Evolutionary conservation across 2,797 vertebrate species (phyloP).

Genomic region (Ceryle rudis): DNA sequence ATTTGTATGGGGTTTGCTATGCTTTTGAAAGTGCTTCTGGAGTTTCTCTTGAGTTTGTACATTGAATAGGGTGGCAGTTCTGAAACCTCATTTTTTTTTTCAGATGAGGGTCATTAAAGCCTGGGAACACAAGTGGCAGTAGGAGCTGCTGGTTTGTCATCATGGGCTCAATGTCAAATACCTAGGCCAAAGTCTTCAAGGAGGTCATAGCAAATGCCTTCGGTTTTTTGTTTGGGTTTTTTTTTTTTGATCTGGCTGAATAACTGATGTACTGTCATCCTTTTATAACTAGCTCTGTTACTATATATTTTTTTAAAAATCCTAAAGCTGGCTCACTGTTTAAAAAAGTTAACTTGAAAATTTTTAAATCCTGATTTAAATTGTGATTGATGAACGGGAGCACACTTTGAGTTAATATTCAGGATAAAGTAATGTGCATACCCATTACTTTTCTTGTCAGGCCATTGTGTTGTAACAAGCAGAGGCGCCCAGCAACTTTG

Average conservation of each 20-base stretch:
- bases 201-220: not conserved
- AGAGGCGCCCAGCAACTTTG: not conserved
- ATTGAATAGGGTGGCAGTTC: not conserved
- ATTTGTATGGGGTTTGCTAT: not conserved
- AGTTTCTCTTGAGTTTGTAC: not conserved
- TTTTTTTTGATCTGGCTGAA: not conserved
- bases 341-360: conserved; percentile 14
- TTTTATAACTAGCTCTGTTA: not conserved
- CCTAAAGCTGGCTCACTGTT: not conserved
- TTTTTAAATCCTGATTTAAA: not conserved
- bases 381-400: not conserved
- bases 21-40: not conserved
- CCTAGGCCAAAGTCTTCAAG: not conserved
- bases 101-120: not conserved
- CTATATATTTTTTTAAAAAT: not conserved
- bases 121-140: not conserved
- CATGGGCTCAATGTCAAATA: not conserved
- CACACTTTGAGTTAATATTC: not conserved
- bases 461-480: not conserved
- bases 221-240: not conserved
- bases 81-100: not conserved
- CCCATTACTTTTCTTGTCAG: not conserved
- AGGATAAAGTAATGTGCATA: not conserved
- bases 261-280: not conserved
- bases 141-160: not conserved